A percentile compares a stretch with the other conserved stretches of the same genome.
These are phyloP conservation scores for Typhlichthys eigenmanni DNA, from an alignment of 2,797 vertebrate species.

Conservation along the genomic window DNA sequence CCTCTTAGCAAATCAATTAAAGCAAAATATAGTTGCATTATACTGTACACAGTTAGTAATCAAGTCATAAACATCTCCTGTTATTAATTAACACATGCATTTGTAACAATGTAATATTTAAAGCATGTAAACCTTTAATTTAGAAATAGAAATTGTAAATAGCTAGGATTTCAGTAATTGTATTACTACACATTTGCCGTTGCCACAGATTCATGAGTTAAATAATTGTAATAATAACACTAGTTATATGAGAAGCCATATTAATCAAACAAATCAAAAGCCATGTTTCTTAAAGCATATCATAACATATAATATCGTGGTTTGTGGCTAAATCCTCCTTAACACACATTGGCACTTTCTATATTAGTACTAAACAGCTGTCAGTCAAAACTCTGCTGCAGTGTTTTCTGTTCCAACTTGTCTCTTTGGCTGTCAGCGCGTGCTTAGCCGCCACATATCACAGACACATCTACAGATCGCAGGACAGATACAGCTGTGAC, in stretches of 20 bases:
- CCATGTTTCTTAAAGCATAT: too few species aligned
- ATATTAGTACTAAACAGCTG: constrained; percentile 30
- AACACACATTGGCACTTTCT: constrained; percentile 20
- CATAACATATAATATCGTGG: too few species aligned
- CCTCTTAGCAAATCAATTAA: neutral
- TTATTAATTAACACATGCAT: neutral
- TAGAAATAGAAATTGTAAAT: too few species aligned
- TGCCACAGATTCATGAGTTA: too few species aligned
- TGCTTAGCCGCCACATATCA: constrained; percentile 50
- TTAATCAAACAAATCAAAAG: too few species aligned
- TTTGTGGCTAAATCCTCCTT: neutral
- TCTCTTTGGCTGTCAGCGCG: constrained; percentile 40
- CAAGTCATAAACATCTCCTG: constrained; percentile 18
- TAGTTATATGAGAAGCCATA: too few species aligned
- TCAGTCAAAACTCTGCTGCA: constrained; percentile 41
- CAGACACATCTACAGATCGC: constrained; percentile 43
- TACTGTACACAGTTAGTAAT: constrained; percentile 2
- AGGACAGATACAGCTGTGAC: constrained; percentile 20
- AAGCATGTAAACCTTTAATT: constrained; percentile 9
- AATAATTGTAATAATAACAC: too few species aligned
- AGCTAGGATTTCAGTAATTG: too few species aligned
- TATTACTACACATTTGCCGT: too few species aligned
- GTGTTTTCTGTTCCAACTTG: constrained; percentile 22
- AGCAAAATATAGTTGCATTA: constrained; percentile 5
- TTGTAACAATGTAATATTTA: constrained; percentile 25